These are phyloP conservation scores for Rhagophthalmus giganteus DNA, from an alignment of 2,888 invertebrate genomes.

Conservation along the genomic window DNA sequence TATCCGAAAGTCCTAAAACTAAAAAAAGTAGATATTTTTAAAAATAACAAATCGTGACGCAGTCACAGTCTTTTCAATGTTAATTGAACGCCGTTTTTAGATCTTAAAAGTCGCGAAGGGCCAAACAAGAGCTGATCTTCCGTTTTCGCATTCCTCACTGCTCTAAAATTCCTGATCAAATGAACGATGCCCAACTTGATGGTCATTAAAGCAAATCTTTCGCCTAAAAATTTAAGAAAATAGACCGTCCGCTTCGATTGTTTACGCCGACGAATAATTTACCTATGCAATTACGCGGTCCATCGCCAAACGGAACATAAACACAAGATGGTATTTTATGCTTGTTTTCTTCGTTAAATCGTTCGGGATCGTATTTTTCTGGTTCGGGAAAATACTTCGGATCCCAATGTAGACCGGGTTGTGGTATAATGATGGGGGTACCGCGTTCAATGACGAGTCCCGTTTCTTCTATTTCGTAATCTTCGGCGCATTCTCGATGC, in stretches of 20 bases:
- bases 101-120: not conserved
- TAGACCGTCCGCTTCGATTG: too few species aligned
- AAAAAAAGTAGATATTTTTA: too few species aligned
- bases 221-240: conserved; percentile 22
- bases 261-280: too few species aligned
- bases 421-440: too few species aligned
- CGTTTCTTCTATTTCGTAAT: conserved; percentile 34
- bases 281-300: too few species aligned
- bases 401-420: conserved; percentile 42
- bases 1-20: too few species aligned
- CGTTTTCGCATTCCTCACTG: not conserved
- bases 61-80: conserved; percentile 5
- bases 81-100: conserved; percentile 9
- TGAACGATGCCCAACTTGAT: conserved; percentile 31
- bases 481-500: conserved; percentile 40
- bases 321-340: too few species aligned
- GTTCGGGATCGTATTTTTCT: conserved; percentile 40
- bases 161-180: conserved; percentile 24
- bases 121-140: conserved; percentile 5
- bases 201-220: conserved; percentile 32
- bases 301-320: conserved; percentile 41
- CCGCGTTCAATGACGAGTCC: conserved; percentile 2
- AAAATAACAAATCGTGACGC: too few species aligned
- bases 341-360: too few species aligned
- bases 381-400: conserved; percentile 45